Conservation (phyloP, 1,140 invertebrate genomes). For the Streblospio benedicti region DNA sequence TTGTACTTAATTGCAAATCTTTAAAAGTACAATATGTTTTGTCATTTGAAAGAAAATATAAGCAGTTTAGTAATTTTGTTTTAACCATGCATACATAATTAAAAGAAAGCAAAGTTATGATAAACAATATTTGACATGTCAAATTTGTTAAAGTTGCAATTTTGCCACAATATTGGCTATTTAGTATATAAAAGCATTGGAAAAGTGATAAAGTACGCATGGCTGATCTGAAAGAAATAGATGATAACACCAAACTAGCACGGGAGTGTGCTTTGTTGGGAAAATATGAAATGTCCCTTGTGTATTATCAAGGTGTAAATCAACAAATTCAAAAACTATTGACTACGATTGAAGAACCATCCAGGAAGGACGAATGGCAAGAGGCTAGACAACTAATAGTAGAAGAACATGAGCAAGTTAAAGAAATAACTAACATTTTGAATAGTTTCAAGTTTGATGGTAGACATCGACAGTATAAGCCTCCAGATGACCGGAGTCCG, state of each 20-base stretch:
- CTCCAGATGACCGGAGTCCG: constrained; percentile 14
- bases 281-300: constrained; percentile 86
- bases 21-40: too few species aligned
- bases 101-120: too few species aligned
- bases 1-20: too few species aligned
- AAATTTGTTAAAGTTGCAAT: too few species aligned
- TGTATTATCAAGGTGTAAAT: constrained; percentile 89
- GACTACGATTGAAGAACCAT: constrained; percentile 66
- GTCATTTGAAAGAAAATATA: too few species aligned
- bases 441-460: constrained; percentile 55
- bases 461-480: constrained; percentile 14
- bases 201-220: too few species aligned
- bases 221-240: constrained; percentile 35
- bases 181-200: too few species aligned
- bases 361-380: constrained; percentile 79
- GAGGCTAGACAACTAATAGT: constrained; percentile 66
- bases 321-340: constrained; percentile 81
- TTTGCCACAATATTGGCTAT: too few species aligned
- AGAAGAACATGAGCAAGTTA: constrained; percentile 82
- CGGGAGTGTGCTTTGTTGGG: constrained; percentile 88
- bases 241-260: constrained; percentile 61
- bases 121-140: too few species aligned
- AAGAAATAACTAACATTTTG: constrained; percentile 65
- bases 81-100: too few species aligned
- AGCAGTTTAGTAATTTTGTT: too few species aligned